Base-by-base conservation (phyloP, 2,113 vertebrate genomes). In the Oncorhynchus masou region DNA sequence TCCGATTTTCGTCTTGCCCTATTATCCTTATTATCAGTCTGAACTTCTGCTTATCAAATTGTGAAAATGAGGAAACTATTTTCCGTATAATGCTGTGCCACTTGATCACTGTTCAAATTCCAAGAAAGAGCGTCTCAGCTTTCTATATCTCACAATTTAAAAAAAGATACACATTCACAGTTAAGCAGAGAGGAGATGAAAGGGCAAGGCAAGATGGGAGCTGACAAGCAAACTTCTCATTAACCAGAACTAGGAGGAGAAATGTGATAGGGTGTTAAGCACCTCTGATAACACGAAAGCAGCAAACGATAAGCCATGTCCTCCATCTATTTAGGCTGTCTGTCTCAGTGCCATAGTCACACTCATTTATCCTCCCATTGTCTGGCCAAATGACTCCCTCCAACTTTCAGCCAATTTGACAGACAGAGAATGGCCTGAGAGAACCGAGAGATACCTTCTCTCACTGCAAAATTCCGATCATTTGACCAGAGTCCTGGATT, bases 181-280 rank as follows among this genome's bases (percentile, higher is more conserved):
- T 34, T 60, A 20, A 60, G n/a, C 57, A 22, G 59, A 62, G 20
- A 39, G 49, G 54, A 73, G 82, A 87, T 83, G 67, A 87, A 80
- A 79, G 75, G 24, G 70, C 25, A 51, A 31, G 69, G 77, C 59
- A 51, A 72, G 66, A 65, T 27, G 22, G 73, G 24, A 39, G 31
- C 75, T 79, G 84, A 84, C 78, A 83, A 77, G 79, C 74, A 12
- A 80, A 77, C 45, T 1, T 69, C 85, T 85, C 83, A 90, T 89
- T 87, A 85, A 74, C 25, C 13, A 12, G 25, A 74, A 49, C 72
- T 73, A 71, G 79, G 59, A 67, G 81, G 75, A 69, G 70, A 60
- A 76, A 77, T 29, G 1, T 11, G 78, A 80, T 72, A 77, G 72
- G 2, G 71, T 29, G 66, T 73, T 49, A 78, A 69, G 39, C 69